A percentile compares a stretch with the other conserved stretches of the same genome.
Evolutionary conservation across 2,113 vertebrate genomes (phyloP).

Genomic region (Prolemur simus): DNA sequence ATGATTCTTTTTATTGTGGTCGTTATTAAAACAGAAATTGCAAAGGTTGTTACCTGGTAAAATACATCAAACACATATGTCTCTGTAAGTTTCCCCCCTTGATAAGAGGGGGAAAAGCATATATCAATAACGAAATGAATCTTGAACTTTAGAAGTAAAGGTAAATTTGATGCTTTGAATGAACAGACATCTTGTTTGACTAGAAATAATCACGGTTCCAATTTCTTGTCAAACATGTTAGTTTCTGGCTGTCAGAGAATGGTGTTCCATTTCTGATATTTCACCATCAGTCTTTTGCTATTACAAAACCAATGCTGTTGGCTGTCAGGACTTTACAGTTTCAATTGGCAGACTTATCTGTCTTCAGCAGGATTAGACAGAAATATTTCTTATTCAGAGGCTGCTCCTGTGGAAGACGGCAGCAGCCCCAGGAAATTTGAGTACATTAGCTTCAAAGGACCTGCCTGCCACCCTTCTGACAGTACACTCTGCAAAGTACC

Average conservation of each 20-base stretch:
- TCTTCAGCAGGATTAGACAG: slow-evolving; percentile 81
- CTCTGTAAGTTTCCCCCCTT: slow-evolving; percentile 51
- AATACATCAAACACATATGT: slow-evolving; percentile 41
- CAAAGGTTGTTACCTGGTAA: slow-evolving; percentile 10
- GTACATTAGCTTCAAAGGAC: slow-evolving; percentile 82
- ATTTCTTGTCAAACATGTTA: slow-evolving; percentile 75
- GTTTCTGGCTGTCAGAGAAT: slow-evolving; percentile 74
- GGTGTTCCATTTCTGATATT: slow-evolving; percentile 74
- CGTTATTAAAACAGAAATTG: slow-evolving; percentile 27
- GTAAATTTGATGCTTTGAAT: slow-evolving; percentile 66
- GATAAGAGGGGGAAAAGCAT: slow-evolving; percentile 13
- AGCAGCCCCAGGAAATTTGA: slow-evolving; percentile 78
- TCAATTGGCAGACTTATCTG: slow-evolving; percentile 83
- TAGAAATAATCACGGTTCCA: slow-evolving; percentile 69
- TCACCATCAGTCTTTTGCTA: slow-evolving; percentile 73
- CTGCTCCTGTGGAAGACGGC: slow-evolving; percentile 72
- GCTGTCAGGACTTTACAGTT: slow-evolving; percentile 77
- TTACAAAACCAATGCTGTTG: slow-evolving; percentile 74
- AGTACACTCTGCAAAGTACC: slow-evolving; percentile 58
- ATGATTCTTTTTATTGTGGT: neutral
- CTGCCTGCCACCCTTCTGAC: slow-evolving; percentile 74
- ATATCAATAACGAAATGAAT: slow-evolving; percentile 70
- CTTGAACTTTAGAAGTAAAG: slow-evolving; percentile 63
- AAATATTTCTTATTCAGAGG: slow-evolving; percentile 80
- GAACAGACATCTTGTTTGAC: slow-evolving; percentile 78